Percentiles rank a stretch among this genome's conserved stretches.
Evolutionary conservation across 92 coral and sea anemone species (phyloP).

Genomic region (Phenganax marumi): DNA sequence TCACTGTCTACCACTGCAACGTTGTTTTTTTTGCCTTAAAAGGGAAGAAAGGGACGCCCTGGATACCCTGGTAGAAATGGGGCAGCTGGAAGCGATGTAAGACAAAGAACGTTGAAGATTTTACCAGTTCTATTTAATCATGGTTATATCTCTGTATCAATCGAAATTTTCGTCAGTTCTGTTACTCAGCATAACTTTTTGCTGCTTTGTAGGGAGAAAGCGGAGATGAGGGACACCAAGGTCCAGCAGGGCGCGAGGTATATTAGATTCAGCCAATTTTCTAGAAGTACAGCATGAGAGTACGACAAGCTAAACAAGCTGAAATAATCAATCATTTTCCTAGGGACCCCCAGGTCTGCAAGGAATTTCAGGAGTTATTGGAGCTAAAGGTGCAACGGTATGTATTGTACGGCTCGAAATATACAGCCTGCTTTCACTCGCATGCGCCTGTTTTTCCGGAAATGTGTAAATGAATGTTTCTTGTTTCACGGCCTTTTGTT

Average conservation of each 20-base stretch:
- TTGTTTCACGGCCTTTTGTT: too few relatives aligned
- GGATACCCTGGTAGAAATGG: slow-evolving; percentile 21
- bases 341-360: slow-evolving; percentile 19
- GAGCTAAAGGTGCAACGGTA: slow-evolving; percentile 31
- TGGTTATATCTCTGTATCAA: too few relatives aligned
- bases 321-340: background rate
- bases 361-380: slow-evolving; percentile 22
- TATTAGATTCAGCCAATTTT: background rate
- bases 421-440: background rate
- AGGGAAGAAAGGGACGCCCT: slow-evolving; percentile 26
- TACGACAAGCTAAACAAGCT: background rate
- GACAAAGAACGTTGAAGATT: background rate
- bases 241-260: slow-evolving; percentile 35
- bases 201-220: slow-evolving; percentile 12
- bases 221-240: slow-evolving; percentile 28
- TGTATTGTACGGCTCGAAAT: slow-evolving; percentile 1
- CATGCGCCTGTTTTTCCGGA: background rate
- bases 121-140: too few relatives aligned
- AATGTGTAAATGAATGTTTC: background rate
- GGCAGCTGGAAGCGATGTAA: slow-evolving; percentile 14
- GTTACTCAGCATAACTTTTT: background rate
- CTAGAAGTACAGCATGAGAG: background rate
- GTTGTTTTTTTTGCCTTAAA: background rate
- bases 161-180: background rate
- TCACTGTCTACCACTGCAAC: background rate